These are phyloP conservation scores for Catostomus latipinnis DNA, from an alignment of 2,797 vertebrate genomes.

Conservation along the genomic window DNA sequence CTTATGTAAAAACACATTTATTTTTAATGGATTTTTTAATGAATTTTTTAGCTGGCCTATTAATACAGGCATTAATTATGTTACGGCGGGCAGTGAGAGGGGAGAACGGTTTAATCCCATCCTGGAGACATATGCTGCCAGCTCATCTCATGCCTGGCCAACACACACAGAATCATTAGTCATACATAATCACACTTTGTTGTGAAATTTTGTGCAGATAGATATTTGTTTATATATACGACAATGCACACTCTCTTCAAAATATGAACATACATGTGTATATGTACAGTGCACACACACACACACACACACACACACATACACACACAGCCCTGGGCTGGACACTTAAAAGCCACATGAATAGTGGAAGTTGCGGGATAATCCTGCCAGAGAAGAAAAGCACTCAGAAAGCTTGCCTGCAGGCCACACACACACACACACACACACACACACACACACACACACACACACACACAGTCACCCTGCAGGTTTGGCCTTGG, in stretches of 20 bases:
- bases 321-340: constrained; percentile 53
- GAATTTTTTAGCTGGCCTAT: constrained; percentile 99
- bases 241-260: too few relatives aligned
- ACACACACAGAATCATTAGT: constrained; percentile 42
- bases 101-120: constrained; percentile 96
- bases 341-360: constrained; percentile 65
- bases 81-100: constrained; percentile 74
- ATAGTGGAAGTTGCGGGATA: constrained; percentile 64
- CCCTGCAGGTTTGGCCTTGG: constrained; percentile 87
- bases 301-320: constrained; percentile 38
- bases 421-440: constrained; percentile 62
- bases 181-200: constrained; percentile 35
- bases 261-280: not conserved
- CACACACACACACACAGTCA: constrained; percentile 87
- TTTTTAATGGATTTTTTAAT: constrained; percentile 99
- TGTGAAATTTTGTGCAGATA: constrained; percentile 14
- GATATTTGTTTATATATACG: not conserved
- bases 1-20: constrained; percentile 99
- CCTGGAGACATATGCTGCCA: constrained; percentile 95
- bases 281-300: constrained; percentile 17
- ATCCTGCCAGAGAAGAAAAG: constrained; percentile 61
- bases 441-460: constrained; percentile 69
- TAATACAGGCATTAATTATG: constrained; percentile 99
- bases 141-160: constrained; percentile 85
- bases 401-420: constrained; percentile 58